Conservation (phyloP, 2,888 invertebrate species). For the Amphipoea oculea region DNA sequence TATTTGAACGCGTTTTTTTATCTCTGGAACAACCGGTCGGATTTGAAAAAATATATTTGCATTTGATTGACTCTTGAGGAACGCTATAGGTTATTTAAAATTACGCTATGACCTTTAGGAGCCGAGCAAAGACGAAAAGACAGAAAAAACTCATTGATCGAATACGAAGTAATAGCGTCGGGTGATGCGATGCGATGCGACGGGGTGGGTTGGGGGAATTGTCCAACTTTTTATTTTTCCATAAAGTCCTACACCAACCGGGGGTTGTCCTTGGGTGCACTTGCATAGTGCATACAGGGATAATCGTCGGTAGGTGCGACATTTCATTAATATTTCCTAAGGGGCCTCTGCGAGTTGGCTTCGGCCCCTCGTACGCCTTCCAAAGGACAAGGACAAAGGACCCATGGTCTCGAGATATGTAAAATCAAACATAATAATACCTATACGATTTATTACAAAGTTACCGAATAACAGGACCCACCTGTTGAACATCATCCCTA, state of each 20-base stretch:
- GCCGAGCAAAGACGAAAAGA: neutral
- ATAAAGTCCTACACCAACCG: too few relatives aligned
- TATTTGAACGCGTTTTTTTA: neutral
- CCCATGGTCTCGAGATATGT: too few relatives aligned
- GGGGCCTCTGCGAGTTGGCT: too few relatives aligned
- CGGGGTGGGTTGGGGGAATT: neutral
- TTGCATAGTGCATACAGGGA: too few relatives aligned
- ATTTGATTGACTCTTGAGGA: neutral
- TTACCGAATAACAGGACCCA: neutral
- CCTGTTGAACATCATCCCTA: neutral
- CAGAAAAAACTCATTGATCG: neutral
- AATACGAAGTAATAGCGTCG: neutral
- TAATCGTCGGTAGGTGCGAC: too few relatives aligned
- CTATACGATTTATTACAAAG: neutral
- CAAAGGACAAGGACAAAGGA: too few relatives aligned
- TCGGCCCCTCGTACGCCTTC: too few relatives aligned
- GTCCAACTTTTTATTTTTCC: too few relatives aligned
- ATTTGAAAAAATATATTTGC: neutral
- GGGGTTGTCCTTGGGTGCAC: too few relatives aligned
- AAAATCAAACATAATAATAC: neutral
- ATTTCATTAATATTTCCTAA: too few relatives aligned
- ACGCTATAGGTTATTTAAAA: neutral
- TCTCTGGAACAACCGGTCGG: neutral
- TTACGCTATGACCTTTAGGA: neutral
- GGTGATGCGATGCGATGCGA: neutral